phyloP scores from a whole-genome alignment of 2,113 vertebrate genomes.

The Microcebus lehilahytsara region DNA sequence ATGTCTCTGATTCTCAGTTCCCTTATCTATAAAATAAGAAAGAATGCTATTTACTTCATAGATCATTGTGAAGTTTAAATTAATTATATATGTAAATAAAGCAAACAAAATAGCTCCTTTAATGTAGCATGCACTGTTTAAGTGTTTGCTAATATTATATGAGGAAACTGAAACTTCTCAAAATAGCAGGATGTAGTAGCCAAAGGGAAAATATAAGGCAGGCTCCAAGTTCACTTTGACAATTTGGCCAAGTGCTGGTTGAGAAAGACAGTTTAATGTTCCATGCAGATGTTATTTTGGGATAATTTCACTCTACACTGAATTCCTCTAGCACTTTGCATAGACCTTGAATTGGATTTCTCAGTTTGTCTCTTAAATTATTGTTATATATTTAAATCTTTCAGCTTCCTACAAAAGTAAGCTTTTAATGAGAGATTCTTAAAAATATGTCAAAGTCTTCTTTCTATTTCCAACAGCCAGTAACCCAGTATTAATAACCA shows the following conservation, averaged over 20 bases:
- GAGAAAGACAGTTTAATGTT: not conserved
- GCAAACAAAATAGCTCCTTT: not conserved
- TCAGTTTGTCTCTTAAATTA: not conserved
- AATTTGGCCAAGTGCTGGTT: not conserved
- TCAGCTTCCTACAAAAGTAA: constrained; percentile 24
- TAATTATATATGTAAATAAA: not conserved
- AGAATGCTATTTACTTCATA: not conserved
- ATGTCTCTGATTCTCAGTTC: not conserved
- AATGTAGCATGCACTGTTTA: not conserved
- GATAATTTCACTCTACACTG: not conserved
- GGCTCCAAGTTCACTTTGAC: not conserved
- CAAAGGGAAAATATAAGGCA: not conserved
- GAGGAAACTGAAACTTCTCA: not conserved
- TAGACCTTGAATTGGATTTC: not conserved
- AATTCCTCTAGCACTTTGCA: not conserved
- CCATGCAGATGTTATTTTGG: not conserved
- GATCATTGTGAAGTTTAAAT: not conserved
- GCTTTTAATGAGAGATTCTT: not conserved
- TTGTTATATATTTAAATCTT: not conserved
- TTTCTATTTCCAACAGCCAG: not conserved
- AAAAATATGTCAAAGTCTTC: not conserved
- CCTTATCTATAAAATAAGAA: not conserved
- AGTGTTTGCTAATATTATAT: not conserved
- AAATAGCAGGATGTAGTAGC: not conserved
- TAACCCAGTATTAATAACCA: not conserved